Evolutionary conservation across 64 coral and sea anemone genomes (phyloP).

Genomic region (Stichodactyla helianthus): DNA sequence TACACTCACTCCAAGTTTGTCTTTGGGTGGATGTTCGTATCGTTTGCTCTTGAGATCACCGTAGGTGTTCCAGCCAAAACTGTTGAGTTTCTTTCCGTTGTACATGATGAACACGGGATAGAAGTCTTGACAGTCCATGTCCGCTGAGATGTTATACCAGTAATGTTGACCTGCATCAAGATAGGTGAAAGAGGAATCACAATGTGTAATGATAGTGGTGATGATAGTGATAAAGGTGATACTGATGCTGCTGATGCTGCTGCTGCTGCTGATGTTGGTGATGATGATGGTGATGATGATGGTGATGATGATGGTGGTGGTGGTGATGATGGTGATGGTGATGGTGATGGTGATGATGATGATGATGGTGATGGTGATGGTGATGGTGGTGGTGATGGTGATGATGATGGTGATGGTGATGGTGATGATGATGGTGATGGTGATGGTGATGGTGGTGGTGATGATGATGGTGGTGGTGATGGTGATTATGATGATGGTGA

Average conservation of each 20-base stretch:
- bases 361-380: background rate
- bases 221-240: background rate
- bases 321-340: slow-evolving; percentile 6
- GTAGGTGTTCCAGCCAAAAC: slow-evolving; percentile 66
- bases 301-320: background rate
- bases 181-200: background rate
- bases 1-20: background rate
- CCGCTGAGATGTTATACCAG: slow-evolving; percentile 86
- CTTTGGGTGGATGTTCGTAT: slow-evolving; percentile 65
- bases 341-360: background rate
- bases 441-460: background rate
- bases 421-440: background rate
- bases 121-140: slow-evolving; percentile 81
- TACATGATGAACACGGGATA: slow-evolving; percentile 84
- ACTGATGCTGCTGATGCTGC: background rate
- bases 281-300: background rate
- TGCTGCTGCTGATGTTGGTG: background rate
- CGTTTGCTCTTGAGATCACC: slow-evolving; percentile 46
- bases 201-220: background rate
- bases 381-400: no score
- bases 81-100: slow-evolving; percentile 49
- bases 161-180: slow-evolving; percentile 73
- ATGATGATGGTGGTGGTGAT: background rate
- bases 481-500: no score
- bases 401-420: no score